Evolutionary conservation across 2,113 vertebrate genomes (phyloP).

Genomic region (Hydrochoerus hydrochaeris): DNA sequence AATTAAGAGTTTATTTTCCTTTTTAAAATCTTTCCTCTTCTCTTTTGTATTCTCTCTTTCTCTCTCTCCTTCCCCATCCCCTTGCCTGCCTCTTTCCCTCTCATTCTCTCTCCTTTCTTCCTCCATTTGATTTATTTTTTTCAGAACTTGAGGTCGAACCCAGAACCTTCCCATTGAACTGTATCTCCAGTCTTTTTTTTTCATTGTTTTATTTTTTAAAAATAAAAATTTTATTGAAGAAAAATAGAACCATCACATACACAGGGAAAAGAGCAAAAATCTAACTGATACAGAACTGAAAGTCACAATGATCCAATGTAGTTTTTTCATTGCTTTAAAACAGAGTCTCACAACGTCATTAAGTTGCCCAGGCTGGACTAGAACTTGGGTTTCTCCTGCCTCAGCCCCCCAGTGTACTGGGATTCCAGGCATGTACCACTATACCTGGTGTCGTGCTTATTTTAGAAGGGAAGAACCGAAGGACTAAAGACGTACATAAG

Average conservation of each 20-base stretch:
- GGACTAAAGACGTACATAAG: rapidly evolving
- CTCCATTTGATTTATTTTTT: neutral
- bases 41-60: neutral
- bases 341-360: neutral
- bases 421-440: neutral
- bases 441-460: too few species aligned
- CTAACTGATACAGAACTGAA: too few species aligned
- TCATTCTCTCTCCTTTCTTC: too few species aligned
- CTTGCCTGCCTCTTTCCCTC: neutral
- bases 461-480: neutral
- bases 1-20: neutral
- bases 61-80: neutral
- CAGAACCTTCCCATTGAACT: neutral
- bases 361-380: neutral
- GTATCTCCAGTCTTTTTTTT: neutral
- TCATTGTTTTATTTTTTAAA: too few species aligned
- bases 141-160: neutral
- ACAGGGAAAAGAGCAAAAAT: too few species aligned
- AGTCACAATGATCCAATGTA: too few species aligned
- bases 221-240: too few species aligned
- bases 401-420: neutral
- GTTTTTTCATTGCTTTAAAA: neutral
- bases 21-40: neutral
- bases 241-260: too few species aligned
- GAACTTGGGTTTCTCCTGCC: neutral